Evolutionary conservation across 2,888 invertebrate species (phyloP), one percentile per base, ranked within the genome.

Genomic region (Latheticus oryzae): DNA sequence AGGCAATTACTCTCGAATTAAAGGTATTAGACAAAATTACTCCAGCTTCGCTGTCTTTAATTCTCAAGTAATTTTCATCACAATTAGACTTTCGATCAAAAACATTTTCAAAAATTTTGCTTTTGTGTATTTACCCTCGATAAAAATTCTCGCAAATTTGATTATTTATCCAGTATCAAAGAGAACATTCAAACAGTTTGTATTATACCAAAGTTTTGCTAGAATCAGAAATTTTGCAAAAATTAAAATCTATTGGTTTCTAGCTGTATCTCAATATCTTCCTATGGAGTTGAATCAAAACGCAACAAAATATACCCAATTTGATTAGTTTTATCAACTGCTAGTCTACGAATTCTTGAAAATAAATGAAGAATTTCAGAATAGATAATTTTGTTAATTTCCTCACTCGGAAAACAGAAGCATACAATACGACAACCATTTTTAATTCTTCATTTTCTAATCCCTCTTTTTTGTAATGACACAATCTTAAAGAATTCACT

Each of bases 141-240:
- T 81, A 82, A 73, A 82, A 85, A 63, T 76, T 76, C 66, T 82
- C 84, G 64, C 83, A 84, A 8, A 75, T 70, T n/a, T 70, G 67
- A 55, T 76, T 7, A 80, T 79, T 45, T 84, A 81, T 0, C 86
- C 85, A 0, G 85, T 83, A 69, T 89, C 85, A 24, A 87, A 73
- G 38, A 85, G 79, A 19, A 87, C 76, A 40, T 83, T 80, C 21
- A 86, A 71, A 26, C 84, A 82, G 13, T 84, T 76, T 3, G 81
- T 82, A 68, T 84, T 84, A 69, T 85, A 88, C 84, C 85, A 86
- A 1, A 83, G 82, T 64, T 80, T 80, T 30, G 82, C 85, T 74
- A n/a, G 4, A 50, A 43, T 3, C 7, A 2, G 8, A 8, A 16
- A 52, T 8, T 16, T 56, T 13, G 16, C 9, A 12, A 9, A 17